Base-by-base conservation (phyloP, 2,113 vertebrate species). In the Sclerurus mexicanus region DNA sequence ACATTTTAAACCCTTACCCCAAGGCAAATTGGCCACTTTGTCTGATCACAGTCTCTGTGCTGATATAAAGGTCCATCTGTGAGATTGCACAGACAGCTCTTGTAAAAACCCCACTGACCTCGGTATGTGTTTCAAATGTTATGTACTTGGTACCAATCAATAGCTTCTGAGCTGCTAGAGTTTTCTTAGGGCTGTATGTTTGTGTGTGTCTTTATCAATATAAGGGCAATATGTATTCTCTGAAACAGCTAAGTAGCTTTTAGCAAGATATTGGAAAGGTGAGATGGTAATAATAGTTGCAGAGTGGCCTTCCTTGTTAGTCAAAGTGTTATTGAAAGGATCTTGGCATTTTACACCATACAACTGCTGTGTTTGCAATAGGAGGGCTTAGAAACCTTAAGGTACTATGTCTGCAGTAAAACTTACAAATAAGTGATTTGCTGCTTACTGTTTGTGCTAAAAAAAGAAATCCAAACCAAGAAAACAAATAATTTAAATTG, bases 31-130 rank as follows among this genome's bases (percentile, higher is more conserved):
- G 85, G 73, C 74, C 85, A 76, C 87, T 97, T 96, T 76, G 78
- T 90, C 87, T 97, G 92, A 96, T 94, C 75, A 60, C 75, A 87
- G 60, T 53, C 83, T 47, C 60, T 71, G 33, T 60, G 77, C 84
- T 96, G 91, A 87, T 89, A 90, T 68, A 97, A 89, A 95, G 85
- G 64, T 95, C 85, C 93, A 91, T 87, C 94, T 95, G 88, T 95
- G 74, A 87, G 86, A 24, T 6, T 91, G 85, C 73, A 94, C 88
- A 96, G 90, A 83, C 80, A 85, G 69, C n/a, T 87, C 90, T 94
- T 94, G 81, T 96, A 74, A 93, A 96, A 89, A 59, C 76, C 83
- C 40, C 72, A 10, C 75, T 81, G 56, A 77, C 82, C 77, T 72
- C 14, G 5, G 37, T 85, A 12, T 2, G 5, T n/a, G 52, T 74